A percentile compares a stretch with the other conserved stretches of the same genome.
phyloP scores from a whole-genome alignment of 2,113 vertebrate genomes.

The Atractosteus spatula region DNA sequence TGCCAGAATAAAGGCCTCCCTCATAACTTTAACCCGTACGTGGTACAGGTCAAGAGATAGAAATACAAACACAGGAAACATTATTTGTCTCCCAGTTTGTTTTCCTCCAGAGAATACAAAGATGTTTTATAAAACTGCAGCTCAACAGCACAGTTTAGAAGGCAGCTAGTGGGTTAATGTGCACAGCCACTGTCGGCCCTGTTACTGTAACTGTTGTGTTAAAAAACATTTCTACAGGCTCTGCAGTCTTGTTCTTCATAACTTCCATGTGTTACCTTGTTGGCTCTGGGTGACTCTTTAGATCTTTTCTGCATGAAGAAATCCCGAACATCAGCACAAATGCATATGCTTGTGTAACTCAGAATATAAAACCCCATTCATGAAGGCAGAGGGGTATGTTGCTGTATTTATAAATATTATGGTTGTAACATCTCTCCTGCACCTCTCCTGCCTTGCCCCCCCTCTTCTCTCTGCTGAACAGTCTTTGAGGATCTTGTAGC shows the following conservation, averaged over 20 bases:
- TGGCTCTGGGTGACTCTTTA: background rate
- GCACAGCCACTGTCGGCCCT: background rate
- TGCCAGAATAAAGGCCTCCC: too few relatives aligned
- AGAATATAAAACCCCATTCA: background rate
- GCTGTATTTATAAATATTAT: too few relatives aligned
- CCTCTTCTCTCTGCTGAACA: too few relatives aligned
- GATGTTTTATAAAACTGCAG: background rate
- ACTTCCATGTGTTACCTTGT: conserved; percentile 4
- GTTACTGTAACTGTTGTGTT: background rate
- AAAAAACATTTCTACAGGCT: background rate
- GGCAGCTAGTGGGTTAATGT: background rate
- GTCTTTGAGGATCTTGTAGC: too few relatives aligned
- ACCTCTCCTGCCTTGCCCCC: too few relatives aligned
- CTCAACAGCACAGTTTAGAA: background rate
- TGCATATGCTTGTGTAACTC: too few relatives aligned
- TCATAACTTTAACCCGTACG: too few relatives aligned
- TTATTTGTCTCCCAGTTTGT: background rate
- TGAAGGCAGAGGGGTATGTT: background rate
- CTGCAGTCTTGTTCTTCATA: background rate
- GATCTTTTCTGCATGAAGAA: background rate
- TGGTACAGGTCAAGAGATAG: too few relatives aligned
- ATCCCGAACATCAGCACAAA: background rate
- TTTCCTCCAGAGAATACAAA: background rate
- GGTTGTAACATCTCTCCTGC: too few relatives aligned
- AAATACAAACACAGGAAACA: background rate